Evolutionary conservation across 1,140 invertebrate genomes (phyloP), one percentile per base, ranked within the genome.

Genomic region (Sycophaga agraensis): DNA sequence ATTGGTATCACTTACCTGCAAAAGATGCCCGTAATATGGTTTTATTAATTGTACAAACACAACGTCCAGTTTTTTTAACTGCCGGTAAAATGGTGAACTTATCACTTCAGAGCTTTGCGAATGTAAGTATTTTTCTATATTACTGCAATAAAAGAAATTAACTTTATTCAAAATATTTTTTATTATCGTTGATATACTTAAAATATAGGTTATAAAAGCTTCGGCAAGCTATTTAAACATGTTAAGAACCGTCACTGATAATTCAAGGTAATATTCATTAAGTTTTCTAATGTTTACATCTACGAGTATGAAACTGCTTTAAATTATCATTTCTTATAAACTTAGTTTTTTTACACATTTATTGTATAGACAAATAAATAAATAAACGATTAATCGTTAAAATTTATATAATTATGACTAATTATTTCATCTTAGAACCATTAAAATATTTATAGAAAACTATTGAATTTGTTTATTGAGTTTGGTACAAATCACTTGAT

Each of bases 1-100:
- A 65, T 43, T 73, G 72, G 72, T 68, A 72, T 21, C 12, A 56
- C 2, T 45, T 73, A 11, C 62, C 69, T 9, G 26, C n/a, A 14
- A 66, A 63, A 17, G 51, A 59, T 12, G 26, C 64, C 24, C 62
- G 49, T 0, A 58, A 46, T 31, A 21, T 73, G 9, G 31, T 73
- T 5, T 42, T 73, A 21, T 51, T 72, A 1, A 69, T 72, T 4
- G 57, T 53, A 7, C 65, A 64, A 12, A 64, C 66, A 6, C 63
- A 59, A 8, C 57, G 48, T 24, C 66, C 69, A 1, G 37, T 51
- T 21, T 60, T 67, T 43, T 43, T 73, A 4, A 68, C 50, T 4
- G 70, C 65, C 22, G 70, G 71, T 3, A 58, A 40, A 17, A 53
- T 72, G 40, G 28, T 63, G 8, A 63, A 65, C 42, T 57, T 72